Evolutionary conservation across 2,113 vertebrate genomes (phyloP), one percentile per base, ranked within the genome.

Genomic region (Mobula hypostoma): DNA sequence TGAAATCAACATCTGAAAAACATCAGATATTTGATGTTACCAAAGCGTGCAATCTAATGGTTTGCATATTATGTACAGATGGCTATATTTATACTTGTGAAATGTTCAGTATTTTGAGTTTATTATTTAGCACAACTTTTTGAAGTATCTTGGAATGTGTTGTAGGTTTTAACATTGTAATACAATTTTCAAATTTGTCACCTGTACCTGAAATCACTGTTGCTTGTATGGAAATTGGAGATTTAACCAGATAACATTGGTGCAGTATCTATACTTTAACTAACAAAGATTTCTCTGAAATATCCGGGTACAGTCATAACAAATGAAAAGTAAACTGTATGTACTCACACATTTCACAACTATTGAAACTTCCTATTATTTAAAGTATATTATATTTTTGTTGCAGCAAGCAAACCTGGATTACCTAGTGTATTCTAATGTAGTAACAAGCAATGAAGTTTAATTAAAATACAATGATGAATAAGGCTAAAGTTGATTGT

Each of bases 61-160:
- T 93, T 91, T 93, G 91, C 91, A 93, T 74, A 93, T 93, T 74
- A 76, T 93, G 91, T 93, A 93, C 68, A 93, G 68, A 93, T 48
- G 91, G 91, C 72, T 93, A 93, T 93, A 93, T 93, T 93, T 93
- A 93, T 93, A 93, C 91, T 56, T 74, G 68, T 93, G 91, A 93
- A 93, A 93, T 93, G 91, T 93, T 93, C 91, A 74, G 70, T 93
- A 93, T 93, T 93, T 93, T 93, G 68, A 93, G 56, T 74, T 93
- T 93, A 93, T 93, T 74, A 93, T 93, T 74, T 93, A 93, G 66
- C 91, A 93, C 91, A 93, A 93, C 48, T 74, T 6, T 36, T 93
- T 93, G 21, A 93, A 48, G 91, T 93, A 74, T 74, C 70, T 93
- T 93, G 91, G 91, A 93, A 93, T 93, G 91, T 93, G 91, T 93